A percentile compares a stretch with the other conserved stretches of the same genome.
Conservation (phyloP, 2,113 vertebrate genomes). For the Ranitomeya variabilis region DNA sequence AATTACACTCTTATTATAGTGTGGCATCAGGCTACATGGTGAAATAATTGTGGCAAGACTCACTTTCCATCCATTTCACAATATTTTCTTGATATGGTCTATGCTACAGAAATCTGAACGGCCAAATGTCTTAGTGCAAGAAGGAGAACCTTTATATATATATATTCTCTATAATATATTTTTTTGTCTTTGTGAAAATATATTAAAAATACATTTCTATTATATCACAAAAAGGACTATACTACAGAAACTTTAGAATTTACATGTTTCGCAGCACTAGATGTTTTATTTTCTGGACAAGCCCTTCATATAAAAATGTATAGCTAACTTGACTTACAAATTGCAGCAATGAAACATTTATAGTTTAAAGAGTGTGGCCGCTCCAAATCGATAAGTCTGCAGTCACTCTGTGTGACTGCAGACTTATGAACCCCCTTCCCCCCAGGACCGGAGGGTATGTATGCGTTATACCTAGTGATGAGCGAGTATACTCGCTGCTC, state of each 20-base stretch:
- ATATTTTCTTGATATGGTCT: neutral
- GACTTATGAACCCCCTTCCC: too few species aligned
- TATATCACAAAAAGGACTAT: neutral
- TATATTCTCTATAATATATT: neutral
- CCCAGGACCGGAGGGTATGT: too few species aligned
- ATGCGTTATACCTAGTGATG: too few species aligned
- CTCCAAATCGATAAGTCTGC: too few species aligned
- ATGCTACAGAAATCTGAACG: neutral
- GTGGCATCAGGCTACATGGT: neutral
- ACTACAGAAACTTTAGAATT: neutral
- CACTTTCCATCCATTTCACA: neutral
- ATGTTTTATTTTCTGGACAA: neutral
- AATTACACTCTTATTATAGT: too few species aligned
- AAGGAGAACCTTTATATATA: neutral
- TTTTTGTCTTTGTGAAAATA: neutral
- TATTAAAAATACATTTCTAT: slow-evolving; percentile 10
- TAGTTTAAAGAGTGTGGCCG: neutral
- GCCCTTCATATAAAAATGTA: neutral
- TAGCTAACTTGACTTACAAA: neutral
- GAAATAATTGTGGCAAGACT: neutral
- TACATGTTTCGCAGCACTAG: neutral
- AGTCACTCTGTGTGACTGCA: too few species aligned
- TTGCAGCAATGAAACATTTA: neutral
- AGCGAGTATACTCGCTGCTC: too few species aligned
- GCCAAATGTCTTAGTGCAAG: slow-evolving; percentile 2